A percentile compares a stretch with the other conserved stretches of the same genome.
These are phyloP conservation scores for Lucinisca nassula DNA, from an alignment of 2,888 invertebrate species.

Conservation along the genomic window DNA sequence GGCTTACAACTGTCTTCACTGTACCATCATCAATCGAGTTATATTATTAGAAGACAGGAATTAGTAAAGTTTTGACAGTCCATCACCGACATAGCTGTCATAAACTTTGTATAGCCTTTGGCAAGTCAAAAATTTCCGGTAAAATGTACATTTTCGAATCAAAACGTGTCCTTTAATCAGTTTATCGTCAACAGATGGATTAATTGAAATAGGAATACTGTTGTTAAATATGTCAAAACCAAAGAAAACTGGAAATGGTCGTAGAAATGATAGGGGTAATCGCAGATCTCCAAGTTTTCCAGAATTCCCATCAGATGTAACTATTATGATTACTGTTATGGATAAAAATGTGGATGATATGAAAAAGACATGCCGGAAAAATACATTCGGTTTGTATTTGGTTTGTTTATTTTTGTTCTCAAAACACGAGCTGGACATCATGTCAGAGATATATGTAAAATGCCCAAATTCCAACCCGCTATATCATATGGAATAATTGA, in stretches of 20 bases:
- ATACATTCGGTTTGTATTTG: slow-evolving; percentile 11
- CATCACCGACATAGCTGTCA: not conserved
- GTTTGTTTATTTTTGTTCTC: not conserved
- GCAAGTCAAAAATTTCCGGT: not conserved
- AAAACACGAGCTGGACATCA: too few species aligned
- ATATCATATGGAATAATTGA: too few species aligned
- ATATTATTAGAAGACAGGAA: not conserved
- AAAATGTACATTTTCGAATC: not conserved
- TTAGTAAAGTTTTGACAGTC: not conserved
- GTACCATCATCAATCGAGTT: too few species aligned
- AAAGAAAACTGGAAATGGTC: not conserved
- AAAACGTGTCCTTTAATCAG: not conserved
- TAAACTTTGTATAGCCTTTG: not conserved
- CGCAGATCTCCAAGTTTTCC: slow-evolving; percentile 18
- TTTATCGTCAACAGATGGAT: not conserved
- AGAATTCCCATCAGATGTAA: slow-evolving; percentile 59
- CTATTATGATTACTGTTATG: slow-evolving; percentile 52
- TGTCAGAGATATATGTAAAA: not conserved
- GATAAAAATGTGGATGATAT: slow-evolving; percentile 52
- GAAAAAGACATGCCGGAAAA: slow-evolving; percentile 23
- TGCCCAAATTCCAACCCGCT: not conserved
- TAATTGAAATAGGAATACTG: not conserved
- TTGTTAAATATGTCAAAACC: not conserved
- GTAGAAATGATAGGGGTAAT: not conserved
- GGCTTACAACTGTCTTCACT: too few species aligned